Evolutionary conservation across 1,140 invertebrate species (phyloP).

Genomic region (Mercenaria mercenaria): DNA sequence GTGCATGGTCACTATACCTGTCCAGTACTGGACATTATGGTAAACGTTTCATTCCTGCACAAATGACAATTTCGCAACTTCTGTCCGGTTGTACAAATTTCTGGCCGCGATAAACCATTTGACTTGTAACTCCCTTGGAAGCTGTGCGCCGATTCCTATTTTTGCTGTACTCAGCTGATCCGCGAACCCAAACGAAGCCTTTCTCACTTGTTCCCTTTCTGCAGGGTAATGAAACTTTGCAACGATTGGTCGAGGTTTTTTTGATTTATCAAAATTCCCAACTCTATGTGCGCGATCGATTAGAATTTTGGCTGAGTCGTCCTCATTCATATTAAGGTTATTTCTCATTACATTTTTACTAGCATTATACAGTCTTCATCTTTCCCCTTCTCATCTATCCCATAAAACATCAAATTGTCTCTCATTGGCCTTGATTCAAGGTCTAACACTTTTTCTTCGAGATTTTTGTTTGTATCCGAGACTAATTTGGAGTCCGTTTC

Average conservation of each 20-base stretch:
- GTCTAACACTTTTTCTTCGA: not conserved
- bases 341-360: not conserved
- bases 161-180: not conserved
- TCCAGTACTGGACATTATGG: too few species aligned
- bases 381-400: not conserved
- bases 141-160: not conserved
- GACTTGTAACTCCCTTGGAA: not conserved
- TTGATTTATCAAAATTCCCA: not conserved
- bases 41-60: too few species aligned
- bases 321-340: not conserved
- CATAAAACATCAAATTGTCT: not conserved
- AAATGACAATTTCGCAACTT: too few species aligned
- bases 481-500: not conserved
- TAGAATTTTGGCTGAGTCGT: not conserved
- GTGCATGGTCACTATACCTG: too few species aligned
- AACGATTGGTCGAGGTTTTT: conserved; percentile 2
- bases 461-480: not conserved
- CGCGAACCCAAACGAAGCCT: not conserved
- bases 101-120: too few species aligned
- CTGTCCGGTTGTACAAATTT: too few species aligned
- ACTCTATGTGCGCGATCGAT: not conserved
- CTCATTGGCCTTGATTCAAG: not conserved
- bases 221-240: not conserved
- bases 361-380: not conserved
- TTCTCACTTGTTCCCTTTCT: not conserved